A percentile compares a stretch with the other conserved stretches of the same genome.
Evolutionary conservation across 2,888 invertebrate species (phyloP).

Genomic region (Megamerina dolium): DNA sequence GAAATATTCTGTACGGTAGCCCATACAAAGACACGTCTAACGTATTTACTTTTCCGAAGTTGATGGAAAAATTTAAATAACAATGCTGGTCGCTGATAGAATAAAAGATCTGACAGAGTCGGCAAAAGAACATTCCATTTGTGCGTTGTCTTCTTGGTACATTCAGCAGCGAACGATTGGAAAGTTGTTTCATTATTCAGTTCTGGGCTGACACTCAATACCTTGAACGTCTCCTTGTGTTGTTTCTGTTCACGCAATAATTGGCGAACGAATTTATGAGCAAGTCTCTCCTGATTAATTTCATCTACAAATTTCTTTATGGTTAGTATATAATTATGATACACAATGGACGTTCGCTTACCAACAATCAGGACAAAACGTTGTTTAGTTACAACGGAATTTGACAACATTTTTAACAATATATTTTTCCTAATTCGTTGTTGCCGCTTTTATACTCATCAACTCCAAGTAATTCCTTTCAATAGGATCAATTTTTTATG

Average conservation of each 20-base stretch:
- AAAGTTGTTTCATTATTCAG: constrained; percentile 26
- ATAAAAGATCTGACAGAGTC: constrained; percentile 37
- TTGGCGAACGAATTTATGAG: constrained; percentile 34
- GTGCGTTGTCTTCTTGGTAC: constrained; percentile 12
- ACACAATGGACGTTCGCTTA: constrained; percentile 20
- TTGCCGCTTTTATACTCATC: too few species aligned
- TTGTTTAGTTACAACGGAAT: constrained; percentile 37
- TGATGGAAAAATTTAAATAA: constrained; percentile 37
- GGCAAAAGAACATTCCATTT: constrained; percentile 38
- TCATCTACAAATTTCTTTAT: constrained; percentile 31
- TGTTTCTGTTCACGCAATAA: constrained; percentile 40
- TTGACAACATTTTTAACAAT: constrained; percentile 36
- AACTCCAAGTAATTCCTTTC: too few species aligned
- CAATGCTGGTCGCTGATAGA: constrained; percentile 31
- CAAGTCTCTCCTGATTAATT: constrained; percentile 39
- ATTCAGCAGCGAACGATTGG: constrained; percentile 27
- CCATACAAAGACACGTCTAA: constrained; percentile 44
- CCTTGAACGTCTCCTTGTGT: constrained; percentile 27
- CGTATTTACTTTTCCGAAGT: constrained; percentile 30
- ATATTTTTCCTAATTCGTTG: too few species aligned
- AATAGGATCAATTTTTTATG: too few species aligned
- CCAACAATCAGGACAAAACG: constrained; percentile 44
- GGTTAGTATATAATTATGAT: not conserved
- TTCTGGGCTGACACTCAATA: constrained; percentile 24
- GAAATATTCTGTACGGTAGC: constrained; percentile 33